Base-by-base conservation (phyloP, 2,888 invertebrate species). In the Cheilosia variabilis region DNA sequence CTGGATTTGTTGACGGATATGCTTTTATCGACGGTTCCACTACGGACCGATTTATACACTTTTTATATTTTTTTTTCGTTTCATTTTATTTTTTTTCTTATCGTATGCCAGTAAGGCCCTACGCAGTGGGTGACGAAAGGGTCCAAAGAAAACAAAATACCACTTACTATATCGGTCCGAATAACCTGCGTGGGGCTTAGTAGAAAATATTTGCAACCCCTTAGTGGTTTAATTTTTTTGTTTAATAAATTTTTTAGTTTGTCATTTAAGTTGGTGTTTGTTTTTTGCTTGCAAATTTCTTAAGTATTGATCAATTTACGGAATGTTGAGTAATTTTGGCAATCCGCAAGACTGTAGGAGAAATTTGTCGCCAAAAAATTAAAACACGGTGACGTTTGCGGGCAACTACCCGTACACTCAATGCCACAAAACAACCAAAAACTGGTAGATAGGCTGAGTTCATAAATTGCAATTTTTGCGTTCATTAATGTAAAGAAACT, bases 91-190 rank as follows among this genome's bases (percentile, higher is more conserved):
- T 45, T 24, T 50, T 47, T 45, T 13, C 17, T 19, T 41, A 52
- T 76, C 43, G 50, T 45, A 72, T 71, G 81, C 81, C 81, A 81
- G 81, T 81, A 71, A 52, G 7, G 15, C 15, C 24, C 24, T 24
- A 58, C 69, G 47, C 17, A 19, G 9, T 9, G 5, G 19, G 3
- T 19, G 47, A 19, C 3, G 9, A 6, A 17, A 7, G n/a, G 7
- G 47, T 7, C 3, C 9, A 9, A 19, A 10, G 19, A 17, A 17
- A 47, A 19, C 7, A 37, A 37, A 37, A 13, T 0, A 3, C 37
- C 1, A 37, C 37, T 4, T 0, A 13, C 13, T 37, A 13, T 0
- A 10, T 13, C 13, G 0, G 13, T 37, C 13, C 13, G 37, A 37
- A 4, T 10, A 37, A 1, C 13, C 37, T 37, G 17, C 45, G 45